Conservation (phyloP, 2,797 vertebrate species). For the Pitangus sulphuratus region DNA sequence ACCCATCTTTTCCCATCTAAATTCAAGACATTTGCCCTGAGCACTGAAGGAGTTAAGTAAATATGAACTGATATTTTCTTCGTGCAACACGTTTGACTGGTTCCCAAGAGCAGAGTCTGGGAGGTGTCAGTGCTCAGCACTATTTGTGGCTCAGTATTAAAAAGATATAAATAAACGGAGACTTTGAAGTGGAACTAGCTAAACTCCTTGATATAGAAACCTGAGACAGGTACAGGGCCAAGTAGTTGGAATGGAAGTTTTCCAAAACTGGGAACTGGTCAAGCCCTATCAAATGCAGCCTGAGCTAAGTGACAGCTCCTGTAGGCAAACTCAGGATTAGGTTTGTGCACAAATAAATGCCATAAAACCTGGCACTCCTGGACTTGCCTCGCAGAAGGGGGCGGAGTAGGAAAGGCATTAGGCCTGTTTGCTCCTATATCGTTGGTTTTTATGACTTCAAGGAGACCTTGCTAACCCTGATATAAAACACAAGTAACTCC, state of each 20-base stretch:
- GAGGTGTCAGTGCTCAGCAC: neutral
- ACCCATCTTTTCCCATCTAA: neutral
- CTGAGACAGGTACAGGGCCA: constrained; percentile 15
- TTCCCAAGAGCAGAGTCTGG: neutral
- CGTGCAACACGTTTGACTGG: neutral
- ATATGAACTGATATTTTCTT: neutral
- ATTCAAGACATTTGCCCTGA: neutral
- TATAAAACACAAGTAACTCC: neutral
- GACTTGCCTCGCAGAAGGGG: neutral
- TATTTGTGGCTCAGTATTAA: constrained; percentile 42
- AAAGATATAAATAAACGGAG: constrained; percentile 53
- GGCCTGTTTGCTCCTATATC: neutral
- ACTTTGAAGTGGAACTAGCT: constrained; percentile 26
- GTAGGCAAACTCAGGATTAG: neutral
- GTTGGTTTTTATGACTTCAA: neutral
- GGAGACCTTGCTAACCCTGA: neutral
- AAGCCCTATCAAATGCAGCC: neutral
- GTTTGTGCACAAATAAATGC: neutral
- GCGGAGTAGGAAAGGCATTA: neutral
- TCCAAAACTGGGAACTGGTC: neutral
- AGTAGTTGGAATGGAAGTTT: constrained; percentile 14
- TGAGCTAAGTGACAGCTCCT: neutral
- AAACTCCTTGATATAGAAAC: constrained; percentile 18
- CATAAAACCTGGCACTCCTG: neutral
- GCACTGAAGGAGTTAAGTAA: neutral